Evolutionary conservation across 2,888 invertebrate species (phyloP), one percentile per base, ranked within the genome.

Genomic region (Ctena decussata): DNA sequence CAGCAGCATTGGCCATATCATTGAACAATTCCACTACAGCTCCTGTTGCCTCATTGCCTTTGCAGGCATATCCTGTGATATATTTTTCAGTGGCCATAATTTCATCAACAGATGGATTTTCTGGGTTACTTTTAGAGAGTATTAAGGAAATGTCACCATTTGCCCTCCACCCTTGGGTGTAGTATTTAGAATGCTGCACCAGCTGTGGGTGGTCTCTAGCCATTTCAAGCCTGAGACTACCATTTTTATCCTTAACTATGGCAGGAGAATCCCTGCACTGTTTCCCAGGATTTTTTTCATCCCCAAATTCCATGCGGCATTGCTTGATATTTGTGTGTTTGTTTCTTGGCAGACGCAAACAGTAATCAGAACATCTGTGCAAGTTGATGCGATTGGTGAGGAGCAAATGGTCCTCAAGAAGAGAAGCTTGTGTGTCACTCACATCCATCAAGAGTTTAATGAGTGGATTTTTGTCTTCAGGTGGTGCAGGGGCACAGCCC

Each of bases 21-120:
- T 80, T 75, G 60, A 87, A 90, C 11, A 91, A 30, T 30, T 91
- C 89, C 24, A 32, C 57, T 32, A 86, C 27, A 32, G 89, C 87
- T 5, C 88, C 89, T 46, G 84, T 89, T 21, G 84, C 70, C 57
- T 90, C 78, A 70, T 90, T 90, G 2, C 91, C 89, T 85, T 91
- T 91, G 65, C 90, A 92, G 0, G 86, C 84, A 82, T 90, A 87
- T 18, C 87, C 90, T 18, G 86, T 76, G 1, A 86, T 72, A 21
- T 82, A 86, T 37, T 41, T 86, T 86, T 86, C 83, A 35, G 82
- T 80, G 35, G 77, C 76, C 0, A 57, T 57, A 21, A 57, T 53
- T 8, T 49, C 53, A 53, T 53, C 75, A 27, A 65, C 79, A n/a
- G 85, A 82, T 44, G 85, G 86, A 80, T 82, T 89, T 60, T 86